Evolutionary conservation across 2,888 invertebrate genomes (phyloP).

Genomic region (Byasa hedistus): DNA sequence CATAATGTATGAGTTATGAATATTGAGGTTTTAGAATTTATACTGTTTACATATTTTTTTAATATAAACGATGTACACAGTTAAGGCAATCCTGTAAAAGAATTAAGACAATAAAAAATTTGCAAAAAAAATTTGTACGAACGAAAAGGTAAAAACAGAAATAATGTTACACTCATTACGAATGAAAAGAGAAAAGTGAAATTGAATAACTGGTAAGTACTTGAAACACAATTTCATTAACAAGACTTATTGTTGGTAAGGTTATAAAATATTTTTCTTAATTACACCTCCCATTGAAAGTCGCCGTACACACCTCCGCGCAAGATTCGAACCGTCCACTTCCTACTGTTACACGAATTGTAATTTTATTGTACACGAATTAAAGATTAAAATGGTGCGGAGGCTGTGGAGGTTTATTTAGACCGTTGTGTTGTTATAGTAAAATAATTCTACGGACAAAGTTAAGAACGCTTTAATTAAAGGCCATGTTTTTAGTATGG

Average conservation of each 20-base stretch:
- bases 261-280: slow-evolving; percentile 30
- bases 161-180: too few relatives aligned
- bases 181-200: background rate
- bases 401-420: background rate
- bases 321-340: background rate
- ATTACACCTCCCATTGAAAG: slow-evolving; percentile 30
- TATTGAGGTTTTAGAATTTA: too few relatives aligned
- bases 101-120: too few relatives aligned
- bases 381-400: slow-evolving; percentile 9
- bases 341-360: background rate
- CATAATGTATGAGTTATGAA: too few relatives aligned
- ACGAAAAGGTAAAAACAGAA: too few relatives aligned
- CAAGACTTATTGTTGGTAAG: slow-evolving; percentile 15
- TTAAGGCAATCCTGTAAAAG: too few relatives aligned
- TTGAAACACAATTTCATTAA: slow-evolving; percentile 14
- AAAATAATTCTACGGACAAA: slow-evolving; percentile 25
- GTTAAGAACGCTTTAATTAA: slow-evolving; percentile 42
- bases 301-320: slow-evolving; percentile 18
- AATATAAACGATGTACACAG: too few relatives aligned
- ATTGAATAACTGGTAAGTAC: slow-evolving; percentile 3
- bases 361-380: background rate
- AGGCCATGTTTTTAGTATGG: slow-evolving; percentile 41
- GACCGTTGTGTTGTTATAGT: slow-evolving; percentile 13
- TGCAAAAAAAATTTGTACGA: too few relatives aligned
- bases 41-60: too few relatives aligned